These are phyloP conservation scores for Sterna hirundo DNA, from an alignment of 2,113 vertebrate genomes.

Conservation along the genomic window DNA sequence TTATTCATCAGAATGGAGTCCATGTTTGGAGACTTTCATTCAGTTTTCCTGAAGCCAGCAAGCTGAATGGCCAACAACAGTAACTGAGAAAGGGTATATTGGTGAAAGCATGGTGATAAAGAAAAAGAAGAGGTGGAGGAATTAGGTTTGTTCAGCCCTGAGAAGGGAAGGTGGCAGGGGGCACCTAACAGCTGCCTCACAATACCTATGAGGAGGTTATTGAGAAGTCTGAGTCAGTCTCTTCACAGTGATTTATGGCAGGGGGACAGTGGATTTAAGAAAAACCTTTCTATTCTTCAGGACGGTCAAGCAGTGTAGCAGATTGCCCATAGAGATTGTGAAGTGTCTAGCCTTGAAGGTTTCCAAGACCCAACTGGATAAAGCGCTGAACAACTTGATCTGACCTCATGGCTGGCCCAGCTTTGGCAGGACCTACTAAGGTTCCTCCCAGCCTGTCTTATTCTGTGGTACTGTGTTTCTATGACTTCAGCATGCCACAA, in stretches of 20 bases:
- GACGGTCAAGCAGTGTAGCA: neutral
- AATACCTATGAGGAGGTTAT: neutral
- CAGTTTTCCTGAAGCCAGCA: neutral
- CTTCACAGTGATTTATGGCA: neutral
- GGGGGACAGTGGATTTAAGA: neutral
- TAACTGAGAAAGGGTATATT: neutral
- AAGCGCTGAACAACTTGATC: neutral
- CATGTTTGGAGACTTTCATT: neutral
- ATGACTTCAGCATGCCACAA: neutral
- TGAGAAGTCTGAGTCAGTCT: neutral
- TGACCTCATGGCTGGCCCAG: neutral
- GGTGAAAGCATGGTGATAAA: neutral
- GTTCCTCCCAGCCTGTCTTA: neutral
- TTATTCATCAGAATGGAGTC: neutral
- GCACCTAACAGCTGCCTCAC: neutral
- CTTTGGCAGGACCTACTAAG: neutral
- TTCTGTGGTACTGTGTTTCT: neutral
- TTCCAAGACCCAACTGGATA: neutral
- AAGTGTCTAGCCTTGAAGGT: neutral
- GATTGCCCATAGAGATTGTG: neutral
- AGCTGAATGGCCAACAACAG: neutral
- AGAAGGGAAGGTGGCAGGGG: neutral
- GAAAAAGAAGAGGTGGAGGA: neutral
- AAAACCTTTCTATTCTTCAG: neutral
- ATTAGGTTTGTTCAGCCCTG: neutral